Conservation (phyloP, 1,140 invertebrate species). For the Penaeus indicus region DNA sequence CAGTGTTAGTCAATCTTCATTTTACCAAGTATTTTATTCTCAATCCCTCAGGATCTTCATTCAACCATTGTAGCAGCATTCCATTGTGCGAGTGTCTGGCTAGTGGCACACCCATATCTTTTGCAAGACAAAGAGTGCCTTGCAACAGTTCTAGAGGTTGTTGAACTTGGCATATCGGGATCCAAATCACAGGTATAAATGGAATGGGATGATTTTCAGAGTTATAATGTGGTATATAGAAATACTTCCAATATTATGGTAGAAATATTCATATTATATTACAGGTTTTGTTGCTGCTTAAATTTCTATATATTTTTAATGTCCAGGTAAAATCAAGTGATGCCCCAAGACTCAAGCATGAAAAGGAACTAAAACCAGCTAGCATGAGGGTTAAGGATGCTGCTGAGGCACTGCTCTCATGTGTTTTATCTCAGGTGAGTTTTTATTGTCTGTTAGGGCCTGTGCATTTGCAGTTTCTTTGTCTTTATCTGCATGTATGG, state of each 20-base stretch:
- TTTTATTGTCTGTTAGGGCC: background rate
- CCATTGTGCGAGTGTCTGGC: constrained; percentile 85
- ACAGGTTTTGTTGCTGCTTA: background rate
- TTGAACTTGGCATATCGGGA: constrained; percentile 97
- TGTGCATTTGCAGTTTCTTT: constrained; percentile 64
- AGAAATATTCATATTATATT: background rate
- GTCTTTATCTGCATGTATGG: constrained; percentile 78
- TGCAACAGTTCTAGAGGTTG: constrained; percentile 92
- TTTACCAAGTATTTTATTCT: background rate
- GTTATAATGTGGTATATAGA: too few species aligned
- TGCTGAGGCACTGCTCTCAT: constrained; percentile 90
- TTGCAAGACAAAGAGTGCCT: constrained; percentile 93
- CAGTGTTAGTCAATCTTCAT: too few species aligned
- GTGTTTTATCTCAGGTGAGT: constrained; percentile 89
- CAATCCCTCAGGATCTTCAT: constrained; percentile 82
- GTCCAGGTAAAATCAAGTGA: constrained; percentile 87
- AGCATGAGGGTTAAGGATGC: constrained; percentile 96
- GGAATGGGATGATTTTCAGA: too few species aligned
- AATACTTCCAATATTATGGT: too few species aligned
- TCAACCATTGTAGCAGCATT: constrained; percentile 97
- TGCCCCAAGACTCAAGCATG: constrained; percentile 91
- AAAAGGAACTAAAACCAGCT: constrained; percentile 95
- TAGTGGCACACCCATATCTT: constrained; percentile 88
- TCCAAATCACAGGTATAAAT: constrained; percentile 80
- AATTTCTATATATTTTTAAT: constrained; percentile 31